phyloP scores from a whole-genome alignment of 2,888 invertebrate genomes.

The Andrena marginata region DNA sequence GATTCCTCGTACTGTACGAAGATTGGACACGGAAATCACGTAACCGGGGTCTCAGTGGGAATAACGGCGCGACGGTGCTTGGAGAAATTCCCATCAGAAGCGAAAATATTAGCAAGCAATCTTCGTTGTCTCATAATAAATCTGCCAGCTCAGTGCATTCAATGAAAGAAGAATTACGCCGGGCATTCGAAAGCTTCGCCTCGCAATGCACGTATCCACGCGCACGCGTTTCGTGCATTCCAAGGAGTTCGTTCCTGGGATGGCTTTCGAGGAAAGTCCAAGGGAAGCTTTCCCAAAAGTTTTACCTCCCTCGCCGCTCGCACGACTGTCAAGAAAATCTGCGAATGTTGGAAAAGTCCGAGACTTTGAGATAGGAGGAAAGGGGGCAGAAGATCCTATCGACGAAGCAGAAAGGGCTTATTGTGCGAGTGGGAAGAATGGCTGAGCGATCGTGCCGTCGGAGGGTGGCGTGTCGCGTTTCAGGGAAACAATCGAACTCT shows the following conservation, averaged over 20 bases:
- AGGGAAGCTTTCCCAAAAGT: slow-evolving; percentile 29
- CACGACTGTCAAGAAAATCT: background rate
- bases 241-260: slow-evolving; percentile 58
- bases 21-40: too few relatives aligned
- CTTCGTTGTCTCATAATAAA: slow-evolving; percentile 47
- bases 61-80: too few relatives aligned
- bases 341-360: too few relatives aligned
- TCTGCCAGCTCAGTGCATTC: slow-evolving; percentile 56
- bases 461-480: slow-evolving; percentile 61
- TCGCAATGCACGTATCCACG: slow-evolving; percentile 61
- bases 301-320: background rate
- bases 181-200: slow-evolving; percentile 60
- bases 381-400: slow-evolving; percentile 20
- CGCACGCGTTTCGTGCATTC: slow-evolving; percentile 58
- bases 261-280: slow-evolving; percentile 54
- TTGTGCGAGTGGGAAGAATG: slow-evolving; percentile 53
- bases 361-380: background rate
- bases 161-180: slow-evolving; percentile 57
- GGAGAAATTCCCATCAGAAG: background rate
- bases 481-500: slow-evolving; percentile 70
- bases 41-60: too few relatives aligned
- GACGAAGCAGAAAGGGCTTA: slow-evolving; percentile 35
- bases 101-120: slow-evolving; percentile 18
- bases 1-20: too few relatives aligned
- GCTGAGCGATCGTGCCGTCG: slow-evolving; percentile 43